phyloP scores from a whole-genome alignment of 2,797 vertebrate species.

The Pseudomugil gertrudae region DNA sequence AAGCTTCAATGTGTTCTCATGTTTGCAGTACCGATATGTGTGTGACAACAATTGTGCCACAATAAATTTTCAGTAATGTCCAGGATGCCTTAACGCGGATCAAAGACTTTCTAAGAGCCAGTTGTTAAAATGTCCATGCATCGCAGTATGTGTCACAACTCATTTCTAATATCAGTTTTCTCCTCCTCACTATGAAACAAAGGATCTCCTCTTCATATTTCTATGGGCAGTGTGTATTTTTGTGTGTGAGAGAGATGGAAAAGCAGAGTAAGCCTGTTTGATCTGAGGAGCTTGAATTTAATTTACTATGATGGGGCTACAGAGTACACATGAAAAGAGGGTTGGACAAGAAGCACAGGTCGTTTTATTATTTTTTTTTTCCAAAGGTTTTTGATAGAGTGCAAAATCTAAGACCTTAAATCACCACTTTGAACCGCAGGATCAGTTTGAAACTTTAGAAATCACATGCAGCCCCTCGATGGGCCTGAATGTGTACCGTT shows the following conservation, averaged over 20 bases:
- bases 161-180: conserved; percentile 70
- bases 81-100: conserved; percentile 63
- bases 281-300: conserved; percentile 77
- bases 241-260: conserved; percentile 14
- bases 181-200: conserved; percentile 65
- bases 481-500: conserved; percentile 26
- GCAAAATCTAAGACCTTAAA: background rate
- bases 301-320: conserved; percentile 70
- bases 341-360: conserved; percentile 49
- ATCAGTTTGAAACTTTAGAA: conserved; percentile 26
- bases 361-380: conserved; percentile 49
- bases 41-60: conserved; percentile 4
- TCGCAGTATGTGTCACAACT: conserved; percentile 42
- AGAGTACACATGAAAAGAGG: conserved; percentile 54
- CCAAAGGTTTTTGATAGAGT: conserved; percentile 7
- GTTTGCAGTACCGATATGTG: background rate
- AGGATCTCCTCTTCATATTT: conserved; percentile 50
- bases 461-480: conserved; percentile 18
- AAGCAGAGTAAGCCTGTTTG: conserved; percentile 70
- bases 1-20: conserved; percentile 5
- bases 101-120: conserved; percentile 55
- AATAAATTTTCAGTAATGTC: conserved; percentile 42
- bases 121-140: conserved; percentile 53
- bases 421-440: conserved; percentile 17
- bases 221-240: conserved; percentile 45